Base-by-base conservation (phyloP, 2,888 invertebrate species). In the Hypomecis atomaria region DNA sequence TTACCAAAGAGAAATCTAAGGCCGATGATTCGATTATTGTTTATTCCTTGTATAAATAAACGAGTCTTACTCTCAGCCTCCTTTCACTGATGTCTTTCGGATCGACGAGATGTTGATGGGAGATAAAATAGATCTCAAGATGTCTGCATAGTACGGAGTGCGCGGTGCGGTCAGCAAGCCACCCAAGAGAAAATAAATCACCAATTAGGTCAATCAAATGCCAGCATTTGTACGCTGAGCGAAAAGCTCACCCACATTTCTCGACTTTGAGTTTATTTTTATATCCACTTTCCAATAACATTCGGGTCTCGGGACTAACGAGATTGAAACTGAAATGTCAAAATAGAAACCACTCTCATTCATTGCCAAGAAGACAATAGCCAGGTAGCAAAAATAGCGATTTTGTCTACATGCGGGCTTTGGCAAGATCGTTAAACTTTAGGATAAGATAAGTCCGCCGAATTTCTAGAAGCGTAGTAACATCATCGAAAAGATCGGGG, bases 191-290 rank as follows among this genome's bases (percentile, higher is more conserved):
- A 91, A 91, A 91, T 91, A 91, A 88, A 90, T 89, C 86, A 85
- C 84, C 89, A 91, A 90, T 91, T 91, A 81, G 92, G 92, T 89
- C 92, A 84, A 88, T 90, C 87, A 90, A 91, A 91, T 89, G 89
- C 87, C 89, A 88, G 78, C 62, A 62, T 62, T 62, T 57, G 57
- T 64, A 56, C 47, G 8, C 52, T 59, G 49, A 45, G 45, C 52
- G 52, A 56, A 60, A 60, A 23, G 36, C 47, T 42, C 53, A 53
- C 34, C 58, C 42, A 59, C 55, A 34, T 48, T 40, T 55, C 40
- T 34, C 44, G 33, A 52, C 45, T 50, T 56, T 50, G 33, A 38
- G 44, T 43, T 74, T 74, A 78, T 74, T 74, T 71, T 70, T 73
- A 63, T 66, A 67, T 55, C 63, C 67, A 72, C 75, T 79, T 77